phyloP scores from a whole-genome alignment of 2,113 vertebrate genomes.

The Damaliscus lunatus region DNA sequence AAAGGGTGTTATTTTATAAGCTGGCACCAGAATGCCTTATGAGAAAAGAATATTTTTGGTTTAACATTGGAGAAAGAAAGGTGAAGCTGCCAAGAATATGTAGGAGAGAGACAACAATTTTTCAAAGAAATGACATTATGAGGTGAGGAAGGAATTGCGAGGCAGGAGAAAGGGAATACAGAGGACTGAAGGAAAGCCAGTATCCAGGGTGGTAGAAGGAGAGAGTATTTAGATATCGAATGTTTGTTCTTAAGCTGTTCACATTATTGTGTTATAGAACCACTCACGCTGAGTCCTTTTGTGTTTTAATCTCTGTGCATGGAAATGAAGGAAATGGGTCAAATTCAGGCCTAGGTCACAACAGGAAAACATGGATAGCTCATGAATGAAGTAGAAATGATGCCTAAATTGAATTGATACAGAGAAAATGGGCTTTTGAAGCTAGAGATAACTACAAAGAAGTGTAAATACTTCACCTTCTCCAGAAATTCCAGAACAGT shows the following conservation, averaged over 20 bases:
- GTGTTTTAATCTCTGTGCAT: neutral
- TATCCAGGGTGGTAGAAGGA: neutral
- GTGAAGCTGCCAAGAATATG: neutral
- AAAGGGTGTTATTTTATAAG: constrained; percentile 11
- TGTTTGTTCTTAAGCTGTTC: neutral
- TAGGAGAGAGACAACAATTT: neutral
- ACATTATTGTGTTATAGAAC: neutral
- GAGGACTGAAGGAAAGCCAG: neutral
- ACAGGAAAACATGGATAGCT: too few relatives aligned
- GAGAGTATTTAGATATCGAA: neutral
- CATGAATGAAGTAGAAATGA: neutral
- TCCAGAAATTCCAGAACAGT: neutral
- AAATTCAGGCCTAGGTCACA: neutral
- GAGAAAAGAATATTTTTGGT: neutral
- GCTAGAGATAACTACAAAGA: neutral
- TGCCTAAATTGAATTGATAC: neutral
- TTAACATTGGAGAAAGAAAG: neutral
- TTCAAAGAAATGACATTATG: neutral
- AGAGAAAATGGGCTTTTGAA: neutral
- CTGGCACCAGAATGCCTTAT: neutral
- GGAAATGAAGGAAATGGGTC: neutral
- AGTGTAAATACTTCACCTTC: neutral
- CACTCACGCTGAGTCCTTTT: neutral
- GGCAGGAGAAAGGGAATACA: neutral
- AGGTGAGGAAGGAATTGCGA: neutral